phyloP scores from a whole-genome alignment of 2,113 vertebrate genomes.

The Corapipo altera region DNA sequence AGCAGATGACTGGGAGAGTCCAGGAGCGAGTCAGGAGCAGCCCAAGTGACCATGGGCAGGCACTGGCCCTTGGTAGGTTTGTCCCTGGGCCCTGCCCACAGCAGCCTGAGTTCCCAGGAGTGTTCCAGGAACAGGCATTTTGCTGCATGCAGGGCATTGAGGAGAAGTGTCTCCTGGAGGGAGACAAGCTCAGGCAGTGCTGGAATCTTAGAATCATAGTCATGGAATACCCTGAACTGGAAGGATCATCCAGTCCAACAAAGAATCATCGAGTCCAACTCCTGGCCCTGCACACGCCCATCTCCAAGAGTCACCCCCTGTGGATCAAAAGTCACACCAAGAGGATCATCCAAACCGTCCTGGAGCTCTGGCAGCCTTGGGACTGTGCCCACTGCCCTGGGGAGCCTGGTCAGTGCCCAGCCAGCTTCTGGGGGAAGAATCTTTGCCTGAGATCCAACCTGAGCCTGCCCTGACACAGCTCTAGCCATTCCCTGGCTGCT shows the following conservation, averaged over 20 bases:
- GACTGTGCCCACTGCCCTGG: not conserved
- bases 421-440: not conserved
- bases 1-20: not conserved
- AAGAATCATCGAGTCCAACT: no score
- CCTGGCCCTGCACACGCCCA: not conserved
- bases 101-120: not conserved
- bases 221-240: not conserved
- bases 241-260: no score
- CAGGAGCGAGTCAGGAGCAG: not conserved
- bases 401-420: not conserved
- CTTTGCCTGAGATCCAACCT: not conserved
- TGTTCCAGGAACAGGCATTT: not conserved
- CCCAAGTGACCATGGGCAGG: not conserved
- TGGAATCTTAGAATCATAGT: not conserved
- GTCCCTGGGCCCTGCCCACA: not conserved
- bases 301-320: not conserved
- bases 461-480: not conserved
- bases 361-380: not conserved
- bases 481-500: accelerated
- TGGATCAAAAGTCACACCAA: no score
- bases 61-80: not conserved
- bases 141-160: not conserved
- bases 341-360: not conserved
- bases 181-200: not conserved
- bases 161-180: not conserved